Evolutionary conservation across 2,888 invertebrate species (phyloP).

Genomic region (Alentia gelatinosa): DNA sequence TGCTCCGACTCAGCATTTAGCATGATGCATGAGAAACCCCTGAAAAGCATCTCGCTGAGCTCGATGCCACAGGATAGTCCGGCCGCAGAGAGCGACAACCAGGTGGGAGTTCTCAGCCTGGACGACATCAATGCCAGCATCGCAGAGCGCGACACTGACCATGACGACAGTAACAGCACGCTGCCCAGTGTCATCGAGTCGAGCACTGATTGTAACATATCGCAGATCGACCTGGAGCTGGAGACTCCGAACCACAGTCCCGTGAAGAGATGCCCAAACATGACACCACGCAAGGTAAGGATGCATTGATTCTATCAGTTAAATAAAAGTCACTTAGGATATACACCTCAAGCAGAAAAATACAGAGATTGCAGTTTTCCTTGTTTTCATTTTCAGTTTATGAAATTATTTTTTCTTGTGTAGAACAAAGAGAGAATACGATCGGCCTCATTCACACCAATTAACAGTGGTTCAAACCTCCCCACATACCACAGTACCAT

Average conservation of each 20-base stretch:
- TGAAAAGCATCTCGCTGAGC: background rate
- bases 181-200: conserved; percentile 24
- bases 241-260: background rate
- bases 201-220: background rate
- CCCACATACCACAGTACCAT: no score
- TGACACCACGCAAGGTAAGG: background rate
- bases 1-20: background rate
- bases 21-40: background rate
- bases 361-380: no score
- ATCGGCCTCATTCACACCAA: no score
- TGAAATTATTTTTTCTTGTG: no score
- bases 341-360: no score
- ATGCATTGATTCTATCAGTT: background rate
- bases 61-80: conserved; percentile 33
- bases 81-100: background rate
- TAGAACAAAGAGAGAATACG: no score
- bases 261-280: background rate
- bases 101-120: background rate
- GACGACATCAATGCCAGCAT: background rate
- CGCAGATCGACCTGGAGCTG: background rate
- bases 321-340: no score
- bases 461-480: no score
- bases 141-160: background rate
- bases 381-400: no score
- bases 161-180: background rate